Evolutionary conservation across 2,797 vertebrate species (phyloP).

Genomic region (Tiaroga cobitis): DNA sequence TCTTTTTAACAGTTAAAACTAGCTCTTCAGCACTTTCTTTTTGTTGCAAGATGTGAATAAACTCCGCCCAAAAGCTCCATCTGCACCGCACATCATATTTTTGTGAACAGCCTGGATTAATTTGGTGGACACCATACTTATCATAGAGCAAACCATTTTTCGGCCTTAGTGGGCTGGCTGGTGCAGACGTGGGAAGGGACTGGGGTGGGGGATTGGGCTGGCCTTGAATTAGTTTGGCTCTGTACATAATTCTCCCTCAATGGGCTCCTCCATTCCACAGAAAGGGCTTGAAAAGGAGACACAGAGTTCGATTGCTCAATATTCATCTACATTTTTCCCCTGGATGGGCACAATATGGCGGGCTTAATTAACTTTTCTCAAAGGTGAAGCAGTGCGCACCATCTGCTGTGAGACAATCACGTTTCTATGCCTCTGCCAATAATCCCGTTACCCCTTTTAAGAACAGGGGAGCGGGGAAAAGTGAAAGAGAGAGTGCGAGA

Average conservation of each 20-base stretch:
- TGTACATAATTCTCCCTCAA: constrained; percentile 93
- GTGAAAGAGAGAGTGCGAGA: constrained; percentile 44
- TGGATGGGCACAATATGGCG: constrained; percentile 98
- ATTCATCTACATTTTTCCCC: constrained; percentile 98
- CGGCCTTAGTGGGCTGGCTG: constrained; percentile 24
- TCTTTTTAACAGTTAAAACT: neutral
- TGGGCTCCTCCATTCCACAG: constrained; percentile 89
- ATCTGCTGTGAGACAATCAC: constrained; percentile 99
- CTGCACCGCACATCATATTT: constrained; percentile 88
- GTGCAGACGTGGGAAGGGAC: constrained; percentile 92
- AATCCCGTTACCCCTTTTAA: constrained; percentile 89
- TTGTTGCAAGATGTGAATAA: neutral
- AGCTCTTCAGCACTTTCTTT: neutral
- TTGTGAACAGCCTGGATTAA: constrained; percentile 85
- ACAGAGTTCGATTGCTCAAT: constrained; percentile 96
- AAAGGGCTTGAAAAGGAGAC: constrained; percentile 90
- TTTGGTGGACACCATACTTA: constrained; percentile 82
- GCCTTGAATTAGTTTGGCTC: constrained; percentile 92
- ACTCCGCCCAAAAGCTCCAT: constrained; percentile 72
- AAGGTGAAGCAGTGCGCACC: constrained; percentile 99
- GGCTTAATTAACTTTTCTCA: constrained; percentile 99
- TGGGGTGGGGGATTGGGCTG: constrained; percentile 80
- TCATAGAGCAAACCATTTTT: constrained; percentile 29
- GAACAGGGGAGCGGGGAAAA: constrained; percentile 57
- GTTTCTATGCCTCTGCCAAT: constrained; percentile 95